Evolutionary conservation across 2,888 invertebrate species (phyloP), one percentile per base, ranked within the genome.

Genomic region (Macropis europaea): DNA sequence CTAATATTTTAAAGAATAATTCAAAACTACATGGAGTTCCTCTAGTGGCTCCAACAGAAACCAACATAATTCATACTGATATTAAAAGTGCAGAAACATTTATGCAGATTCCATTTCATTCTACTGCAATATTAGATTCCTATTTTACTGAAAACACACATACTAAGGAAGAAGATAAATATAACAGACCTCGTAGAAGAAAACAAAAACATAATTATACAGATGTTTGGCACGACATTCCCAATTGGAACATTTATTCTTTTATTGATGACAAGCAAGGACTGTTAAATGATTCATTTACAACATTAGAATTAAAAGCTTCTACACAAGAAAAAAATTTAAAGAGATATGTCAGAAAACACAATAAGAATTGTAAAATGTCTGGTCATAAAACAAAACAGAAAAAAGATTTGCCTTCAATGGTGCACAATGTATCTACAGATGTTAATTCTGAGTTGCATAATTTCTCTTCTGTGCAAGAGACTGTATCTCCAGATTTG

Each of bases 1-100:
- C 79, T 15, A 79, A 70, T 50, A 79, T 79, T 15, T 60, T 79
- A 17, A 79, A 71, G 42, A 71, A 9, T 17, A 60, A 11, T 28
- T 24, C 22, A n/a, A 77, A 42, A 9, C 11, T 6, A 2, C 24
- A 26, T 3, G 64, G 9, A 36, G 19, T n/a, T 11, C 4, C n/a
- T 38, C 2, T 45, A 22, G 0, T 13, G 17, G 4, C n/a, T 1
- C 11, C 7, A 13, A 11, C 9, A 17, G 34, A 68, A 43, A 13
- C 7, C 26, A 19, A 53, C 2, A 9, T 2, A 30, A 9, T 3
- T 9, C n/a, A 17, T 7, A 15, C 4, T 15, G 15, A 32, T 57
- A n/a, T 38, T 24, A 30, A 13, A 4, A n/a, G 30, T 2, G 5
- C 13, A 1, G 22, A 54, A 30, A 11, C 50, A 40, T 22, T 3